A percentile compares a stretch with the other conserved stretches of the same genome.
phyloP scores from a whole-genome alignment of 2,797 vertebrate species.

The Scyliorhinus canicula region DNA sequence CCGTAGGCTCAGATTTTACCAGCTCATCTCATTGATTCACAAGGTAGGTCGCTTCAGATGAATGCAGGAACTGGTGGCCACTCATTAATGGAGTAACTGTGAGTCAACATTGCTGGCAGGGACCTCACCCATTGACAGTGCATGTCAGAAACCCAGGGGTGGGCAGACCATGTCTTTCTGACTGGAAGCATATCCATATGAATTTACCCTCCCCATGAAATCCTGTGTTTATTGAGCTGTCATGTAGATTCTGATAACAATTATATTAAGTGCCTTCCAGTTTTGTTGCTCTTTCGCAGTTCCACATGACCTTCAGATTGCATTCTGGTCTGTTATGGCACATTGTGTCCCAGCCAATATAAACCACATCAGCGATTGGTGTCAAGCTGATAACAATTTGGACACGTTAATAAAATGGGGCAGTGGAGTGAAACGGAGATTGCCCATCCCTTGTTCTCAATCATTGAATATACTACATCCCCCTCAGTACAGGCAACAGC shows the following conservation, averaged over 20 bases:
- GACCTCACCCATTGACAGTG: not conserved
- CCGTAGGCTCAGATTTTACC: constrained; percentile 76
- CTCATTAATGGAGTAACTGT: not conserved
- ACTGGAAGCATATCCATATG: not conserved
- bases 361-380: not conserved
- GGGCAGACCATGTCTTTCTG: not conserved
- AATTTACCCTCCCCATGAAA: not conserved
- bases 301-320: not conserved
- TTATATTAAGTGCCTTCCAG: not conserved
- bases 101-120: not conserved
- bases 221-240: not conserved
- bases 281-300: not conserved
- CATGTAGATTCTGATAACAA: not conserved
- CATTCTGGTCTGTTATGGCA: not conserved
- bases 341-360: not conserved
- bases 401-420: not conserved
- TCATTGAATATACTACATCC: not conserved
- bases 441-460: not conserved
- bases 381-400: not conserved
- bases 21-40: constrained; percentile 70
- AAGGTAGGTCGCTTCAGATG: constrained; percentile 69
- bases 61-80: too few relatives aligned
- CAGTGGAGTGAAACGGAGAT: not conserved
- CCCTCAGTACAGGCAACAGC: not conserved
- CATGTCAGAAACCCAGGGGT: not conserved